phyloP scores from a whole-genome alignment of 2,888 invertebrate genomes.

The Malthinus flaveolus region DNA sequence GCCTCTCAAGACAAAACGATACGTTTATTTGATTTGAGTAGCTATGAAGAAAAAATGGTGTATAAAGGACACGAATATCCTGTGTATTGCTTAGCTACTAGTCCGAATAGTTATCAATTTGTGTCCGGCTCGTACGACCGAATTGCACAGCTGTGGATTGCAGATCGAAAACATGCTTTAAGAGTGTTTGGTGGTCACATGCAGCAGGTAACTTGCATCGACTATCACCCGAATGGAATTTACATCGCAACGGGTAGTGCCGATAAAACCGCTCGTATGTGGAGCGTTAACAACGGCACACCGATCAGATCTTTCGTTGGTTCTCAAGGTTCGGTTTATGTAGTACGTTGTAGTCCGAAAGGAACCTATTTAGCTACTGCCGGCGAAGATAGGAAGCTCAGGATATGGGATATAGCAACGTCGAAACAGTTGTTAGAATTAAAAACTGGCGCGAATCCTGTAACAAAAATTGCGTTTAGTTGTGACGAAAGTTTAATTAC shows the following conservation, averaged over 20 bases:
- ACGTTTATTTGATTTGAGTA: slow-evolving; percentile 45
- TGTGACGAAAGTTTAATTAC: slow-evolving; percentile 63
- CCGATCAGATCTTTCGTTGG: slow-evolving; percentile 80
- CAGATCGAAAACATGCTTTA: slow-evolving; percentile 73
- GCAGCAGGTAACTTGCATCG: slow-evolving; percentile 83
- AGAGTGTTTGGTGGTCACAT: slow-evolving; percentile 87
- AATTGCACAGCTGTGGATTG: slow-evolving; percentile 79
- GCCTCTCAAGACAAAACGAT: slow-evolving; percentile 48
- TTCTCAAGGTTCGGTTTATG: slow-evolving; percentile 73
- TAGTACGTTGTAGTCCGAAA: slow-evolving; percentile 81
- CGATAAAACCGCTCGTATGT: slow-evolving; percentile 86
- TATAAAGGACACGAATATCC: slow-evolving; percentile 83
- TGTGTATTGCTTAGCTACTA: slow-evolving; percentile 84
- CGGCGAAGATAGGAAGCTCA: slow-evolving; percentile 73
- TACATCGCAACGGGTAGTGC: slow-evolving; percentile 89
- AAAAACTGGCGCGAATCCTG: slow-evolving; percentile 65
- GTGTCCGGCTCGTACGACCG: slow-evolving; percentile 81
- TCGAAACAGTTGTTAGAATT: slow-evolving; percentile 67
- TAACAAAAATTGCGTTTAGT: slow-evolving; percentile 67
- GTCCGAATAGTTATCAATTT: slow-evolving; percentile 66
- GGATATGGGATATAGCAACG: slow-evolving; percentile 73
- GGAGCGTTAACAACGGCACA: slow-evolving; percentile 83
- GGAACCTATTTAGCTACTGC: slow-evolving; percentile 85
- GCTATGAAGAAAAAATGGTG: slow-evolving; percentile 40
- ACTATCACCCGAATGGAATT: slow-evolving; percentile 90